Evolutionary conservation across 2,888 invertebrate species (phyloP), one percentile per base, ranked within the genome.

Genomic region (Ceramica pisi): DNA sequence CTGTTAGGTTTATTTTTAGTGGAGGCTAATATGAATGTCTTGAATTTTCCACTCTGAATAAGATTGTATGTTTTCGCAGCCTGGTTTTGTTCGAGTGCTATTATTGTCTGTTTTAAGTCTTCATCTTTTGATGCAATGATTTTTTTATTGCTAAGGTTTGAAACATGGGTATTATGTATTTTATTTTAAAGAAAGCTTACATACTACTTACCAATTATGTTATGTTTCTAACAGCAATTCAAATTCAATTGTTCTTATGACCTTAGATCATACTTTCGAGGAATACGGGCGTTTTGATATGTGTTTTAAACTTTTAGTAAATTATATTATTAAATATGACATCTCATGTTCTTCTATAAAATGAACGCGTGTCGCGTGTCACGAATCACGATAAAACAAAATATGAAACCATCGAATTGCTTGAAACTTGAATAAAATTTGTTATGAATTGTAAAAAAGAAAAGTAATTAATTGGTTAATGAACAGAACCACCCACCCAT

Each of bases 1-100:
- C 35, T 68, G 59, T 67, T 53, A 38, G 57, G 55, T 75, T 79
- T 68, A 68, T 76, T 80, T 71, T 69, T 53, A 72, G 57, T 63
- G 51, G 65, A 41, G 44, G 55, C 63, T 68, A 60, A 76, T 65
- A 62, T 31, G 57, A 62, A 50, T 61, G 23, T 56, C 35, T 68
- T 53, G 21, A 44, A 46, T 68, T 50, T 56, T 68, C 44, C 41
- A 26, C 41, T 60, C n/a, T 41, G 62, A 55, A 55, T 60, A 75
- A 10, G 21, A 21, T 67, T 67, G 55, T 51, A 55, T 55, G 12
- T 48, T 41, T 60, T 51, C 44, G n/a, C 12, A 6, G 12, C 10
- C 41, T 19, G 8, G 21, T 26, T 26, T 64, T 73, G 48, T 65
- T 51, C 26, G 7, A 41, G 53, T 26, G 1, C 46, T 61, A 19